phyloP scores from a whole-genome alignment of 1,140 invertebrate genomes.

The Philopotamus ludificatus region DNA sequence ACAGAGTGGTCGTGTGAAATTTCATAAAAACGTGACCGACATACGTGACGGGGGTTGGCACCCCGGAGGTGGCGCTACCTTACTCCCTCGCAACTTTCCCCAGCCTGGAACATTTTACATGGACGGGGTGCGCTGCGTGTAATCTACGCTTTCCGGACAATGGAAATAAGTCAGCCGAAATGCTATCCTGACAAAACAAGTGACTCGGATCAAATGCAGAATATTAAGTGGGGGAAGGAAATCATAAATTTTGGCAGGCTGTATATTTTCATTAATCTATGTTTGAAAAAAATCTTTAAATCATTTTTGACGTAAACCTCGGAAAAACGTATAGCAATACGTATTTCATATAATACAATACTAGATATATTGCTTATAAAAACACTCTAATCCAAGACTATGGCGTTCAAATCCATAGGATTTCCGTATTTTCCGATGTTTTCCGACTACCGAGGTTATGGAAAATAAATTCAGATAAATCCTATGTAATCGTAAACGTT shows the following conservation, averaged over 20 bases:
- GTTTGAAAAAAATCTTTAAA: no score
- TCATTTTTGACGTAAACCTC: no score
- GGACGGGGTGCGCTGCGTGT: neutral
- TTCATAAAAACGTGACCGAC: constrained; percentile 26
- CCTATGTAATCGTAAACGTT: no score
- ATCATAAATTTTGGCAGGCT: neutral
- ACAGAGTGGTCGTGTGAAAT: constrained; percentile 22
- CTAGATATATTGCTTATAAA: no score
- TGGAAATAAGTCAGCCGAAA: constrained; percentile 3
- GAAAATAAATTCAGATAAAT: no score
- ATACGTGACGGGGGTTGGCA: constrained; percentile 10
- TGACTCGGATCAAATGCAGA: neutral
- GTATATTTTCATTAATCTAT: no score
- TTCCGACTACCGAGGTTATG: no score
- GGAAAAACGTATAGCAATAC: no score
- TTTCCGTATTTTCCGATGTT: no score
- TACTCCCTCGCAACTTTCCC: neutral
- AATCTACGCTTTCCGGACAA: constrained; percentile 6
- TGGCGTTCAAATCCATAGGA: no score
- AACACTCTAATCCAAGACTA: no score
- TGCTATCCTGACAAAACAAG: constrained; percentile 6
- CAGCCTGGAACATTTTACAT: neutral
- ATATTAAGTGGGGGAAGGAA: neutral
- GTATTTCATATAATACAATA: no score
- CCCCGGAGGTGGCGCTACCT: neutral